These are phyloP conservation scores for Bimastos eiseni DNA, from an alignment of 2,888 invertebrate genomes.

Conservation along the genomic window DNA sequence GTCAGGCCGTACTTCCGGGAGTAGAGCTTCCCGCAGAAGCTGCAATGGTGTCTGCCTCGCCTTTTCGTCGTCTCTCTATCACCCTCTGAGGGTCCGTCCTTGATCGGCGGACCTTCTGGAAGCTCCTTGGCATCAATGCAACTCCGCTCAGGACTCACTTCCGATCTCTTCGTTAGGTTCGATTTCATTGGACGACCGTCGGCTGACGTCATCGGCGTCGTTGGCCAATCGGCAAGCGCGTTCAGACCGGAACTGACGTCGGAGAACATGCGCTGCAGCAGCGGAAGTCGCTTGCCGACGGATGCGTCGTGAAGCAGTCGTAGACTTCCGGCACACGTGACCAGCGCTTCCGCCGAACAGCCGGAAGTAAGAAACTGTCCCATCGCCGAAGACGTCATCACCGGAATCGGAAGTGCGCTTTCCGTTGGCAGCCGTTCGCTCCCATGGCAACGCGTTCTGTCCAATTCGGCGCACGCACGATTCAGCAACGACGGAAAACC, in stretches of 20 bases:
- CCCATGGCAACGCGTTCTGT: not conserved
- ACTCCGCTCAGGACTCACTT: not conserved
- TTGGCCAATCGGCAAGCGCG: not conserved
- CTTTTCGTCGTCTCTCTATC: not conserved
- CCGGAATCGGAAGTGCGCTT: not conserved
- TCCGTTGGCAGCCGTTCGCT: not conserved
- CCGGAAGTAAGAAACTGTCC: not conserved
- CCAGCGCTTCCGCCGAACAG: not conserved
- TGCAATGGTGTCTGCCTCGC: slow-evolving; percentile 65
- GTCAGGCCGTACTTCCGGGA: slow-evolving; percentile 88
- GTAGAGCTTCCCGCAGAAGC: slow-evolving; percentile 91
- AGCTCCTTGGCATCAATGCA: not conserved
- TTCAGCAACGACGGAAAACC: not conserved
- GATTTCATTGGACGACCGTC: not conserved
- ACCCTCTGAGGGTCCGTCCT: no score
- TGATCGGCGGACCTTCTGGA: not conserved
- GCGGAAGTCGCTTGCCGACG: not conserved
- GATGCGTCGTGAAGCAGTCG: not conserved
- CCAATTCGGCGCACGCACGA: not conserved
- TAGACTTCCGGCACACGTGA: not conserved
- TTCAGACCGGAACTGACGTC: slow-evolving; percentile 2
- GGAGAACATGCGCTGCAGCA: not conserved
- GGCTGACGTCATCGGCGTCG: not conserved
- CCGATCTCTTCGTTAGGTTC: not conserved
- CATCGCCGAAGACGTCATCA: not conserved